Percentiles rank a stretch among this genome's conserved stretches.
These are phyloP conservation scores for Cinclus cinclus DNA, from an alignment of 2,113 vertebrate species.

Conservation along the genomic window DNA sequence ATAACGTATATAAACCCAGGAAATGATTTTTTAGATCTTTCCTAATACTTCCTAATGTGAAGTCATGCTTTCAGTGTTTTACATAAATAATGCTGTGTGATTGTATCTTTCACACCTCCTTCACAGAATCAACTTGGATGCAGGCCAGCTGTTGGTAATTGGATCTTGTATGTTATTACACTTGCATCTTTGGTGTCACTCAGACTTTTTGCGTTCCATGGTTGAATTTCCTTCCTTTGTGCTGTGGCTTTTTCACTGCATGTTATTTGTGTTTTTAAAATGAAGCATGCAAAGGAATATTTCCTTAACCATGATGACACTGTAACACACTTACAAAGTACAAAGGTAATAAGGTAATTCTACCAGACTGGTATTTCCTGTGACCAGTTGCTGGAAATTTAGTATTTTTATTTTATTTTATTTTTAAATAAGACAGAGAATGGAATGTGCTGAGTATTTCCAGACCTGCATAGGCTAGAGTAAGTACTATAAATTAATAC, in stretches of 20 bases:
- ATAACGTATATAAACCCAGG: neutral
- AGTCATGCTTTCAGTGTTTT: neutral
- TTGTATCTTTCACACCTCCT: neutral
- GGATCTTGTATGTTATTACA: neutral
- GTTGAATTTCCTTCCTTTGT: conserved; percentile 5
- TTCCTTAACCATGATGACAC: conserved; percentile 13
- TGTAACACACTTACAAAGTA: neutral
- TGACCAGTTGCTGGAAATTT: conserved; percentile 10
- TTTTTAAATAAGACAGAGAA: neutral
- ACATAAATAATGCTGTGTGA: neutral
- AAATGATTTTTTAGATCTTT: neutral
- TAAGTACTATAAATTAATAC: neutral
- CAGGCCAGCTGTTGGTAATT: conserved; percentile 4
- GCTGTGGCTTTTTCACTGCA: neutral
- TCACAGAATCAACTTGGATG: neutral
- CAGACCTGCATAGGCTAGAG: neutral
- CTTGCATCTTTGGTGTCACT: conserved; percentile 6
- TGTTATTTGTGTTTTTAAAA: neutral
- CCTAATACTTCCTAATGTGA: neutral
- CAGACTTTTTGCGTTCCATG: neutral
- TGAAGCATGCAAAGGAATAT: neutral
- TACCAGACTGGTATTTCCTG: conserved; percentile 1
- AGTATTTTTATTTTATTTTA: neutral
- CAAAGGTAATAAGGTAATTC: conserved; percentile 11
- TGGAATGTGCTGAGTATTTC: conserved; percentile 34